Conservation (phyloP, 2,797 vertebrate species). For the Eidolon dupreanum region DNA sequence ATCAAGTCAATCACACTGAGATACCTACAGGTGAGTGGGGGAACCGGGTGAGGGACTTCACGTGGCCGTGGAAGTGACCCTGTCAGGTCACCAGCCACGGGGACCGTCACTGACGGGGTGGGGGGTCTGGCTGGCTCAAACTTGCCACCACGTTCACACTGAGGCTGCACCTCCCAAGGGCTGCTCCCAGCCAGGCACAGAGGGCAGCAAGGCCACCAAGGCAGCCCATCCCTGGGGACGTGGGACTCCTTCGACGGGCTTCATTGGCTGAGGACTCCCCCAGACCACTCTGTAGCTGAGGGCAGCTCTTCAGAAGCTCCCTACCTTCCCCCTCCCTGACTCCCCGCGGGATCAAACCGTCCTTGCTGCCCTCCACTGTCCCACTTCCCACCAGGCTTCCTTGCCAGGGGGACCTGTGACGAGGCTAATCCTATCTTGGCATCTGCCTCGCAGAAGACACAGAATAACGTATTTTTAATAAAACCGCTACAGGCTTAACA, state of each 20-base stretch:
- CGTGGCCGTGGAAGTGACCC: no score
- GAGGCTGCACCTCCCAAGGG: background rate
- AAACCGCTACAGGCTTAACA: background rate
- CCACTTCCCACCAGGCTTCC: no score
- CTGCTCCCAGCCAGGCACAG: no score
- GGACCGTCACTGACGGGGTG: rapidly evolving
- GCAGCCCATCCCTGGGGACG: background rate
- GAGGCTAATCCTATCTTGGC: no score
- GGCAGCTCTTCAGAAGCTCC: background rate
- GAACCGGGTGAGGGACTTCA: no score
- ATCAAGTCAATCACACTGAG: background rate
- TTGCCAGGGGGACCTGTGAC: no score
- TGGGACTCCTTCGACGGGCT: background rate
- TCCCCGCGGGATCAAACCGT: rapidly evolving
- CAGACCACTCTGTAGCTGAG: background rate
- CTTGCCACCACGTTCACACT: rapidly evolving
- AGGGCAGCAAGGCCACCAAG: background rate
- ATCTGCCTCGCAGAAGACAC: background rate
- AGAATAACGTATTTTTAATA: background rate
- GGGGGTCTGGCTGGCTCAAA: background rate
- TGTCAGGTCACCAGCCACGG: rapidly evolving
- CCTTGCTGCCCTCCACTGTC: rapidly evolving
- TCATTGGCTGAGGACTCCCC: rapidly evolving
- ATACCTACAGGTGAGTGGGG: no score
- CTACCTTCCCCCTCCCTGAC: background rate